These are phyloP conservation scores for Hypomecis punctinalis DNA, from an alignment of 2,888 invertebrate species.

Conservation along the genomic window DNA sequence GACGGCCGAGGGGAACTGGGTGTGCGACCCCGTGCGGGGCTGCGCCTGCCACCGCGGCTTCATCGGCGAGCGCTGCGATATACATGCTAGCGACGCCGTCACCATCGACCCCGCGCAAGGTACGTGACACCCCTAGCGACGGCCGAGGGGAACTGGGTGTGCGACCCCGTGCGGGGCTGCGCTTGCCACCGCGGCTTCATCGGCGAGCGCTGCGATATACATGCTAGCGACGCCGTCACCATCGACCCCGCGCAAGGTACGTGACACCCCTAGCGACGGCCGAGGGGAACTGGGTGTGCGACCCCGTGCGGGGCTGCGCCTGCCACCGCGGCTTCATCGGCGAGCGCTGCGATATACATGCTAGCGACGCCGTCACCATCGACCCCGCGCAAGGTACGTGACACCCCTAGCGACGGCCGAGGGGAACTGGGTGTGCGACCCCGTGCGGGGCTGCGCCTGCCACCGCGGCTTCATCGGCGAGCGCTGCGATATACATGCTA, in stretches of 20 bases:
- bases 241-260: slow-evolving; percentile 60
- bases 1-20: slow-evolving; percentile 92
- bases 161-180: slow-evolving; percentile 93
- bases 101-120: slow-evolving; percentile 60
- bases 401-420: slow-evolving; percentile 67
- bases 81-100: slow-evolving; percentile 67
- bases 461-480: slow-evolving; percentile 90
- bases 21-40: slow-evolving; percentile 92
- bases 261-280: slow-evolving; percentile 21
- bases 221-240: slow-evolving; percentile 65
- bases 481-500: slow-evolving; percentile 86
- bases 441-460: slow-evolving; percentile 92
- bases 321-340: slow-evolving; percentile 92
- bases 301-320: slow-evolving; percentile 91
- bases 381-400: slow-evolving; percentile 58
- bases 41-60: slow-evolving; percentile 92
- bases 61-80: slow-evolving; percentile 89
- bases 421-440: slow-evolving; percentile 93
- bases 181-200: slow-evolving; percentile 90
- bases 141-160: slow-evolving; percentile 92
- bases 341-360: slow-evolving; percentile 87
- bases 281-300: slow-evolving; percentile 93
- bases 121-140: slow-evolving; percentile 42
- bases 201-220: slow-evolving; percentile 89
- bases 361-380: slow-evolving; percentile 63